Evolutionary conservation across 2,797 vertebrate species (phyloP).

Genomic region (Austrolebias charrua): DNA sequence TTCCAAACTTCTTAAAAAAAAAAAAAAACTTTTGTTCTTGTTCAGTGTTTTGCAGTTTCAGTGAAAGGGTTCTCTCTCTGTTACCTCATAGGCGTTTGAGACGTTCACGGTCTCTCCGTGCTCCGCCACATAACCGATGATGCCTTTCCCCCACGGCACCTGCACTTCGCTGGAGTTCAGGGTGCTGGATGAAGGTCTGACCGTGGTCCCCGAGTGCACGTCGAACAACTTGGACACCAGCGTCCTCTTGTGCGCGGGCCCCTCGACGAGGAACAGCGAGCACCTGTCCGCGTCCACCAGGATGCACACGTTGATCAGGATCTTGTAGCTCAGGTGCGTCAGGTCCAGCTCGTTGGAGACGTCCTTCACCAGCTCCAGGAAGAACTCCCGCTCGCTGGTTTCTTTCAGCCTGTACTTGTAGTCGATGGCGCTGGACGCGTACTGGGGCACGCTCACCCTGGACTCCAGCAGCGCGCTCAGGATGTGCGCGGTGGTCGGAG

Average conservation of each 20-base stretch:
- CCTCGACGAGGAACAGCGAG: constrained; percentile 84
- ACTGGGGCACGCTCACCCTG: constrained; percentile 81
- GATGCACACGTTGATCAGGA: constrained; percentile 84
- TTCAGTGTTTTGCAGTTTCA: too few relatives aligned
- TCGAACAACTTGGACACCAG: constrained; percentile 84
- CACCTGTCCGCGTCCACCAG: constrained; percentile 83
- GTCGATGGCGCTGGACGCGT: constrained; percentile 82
- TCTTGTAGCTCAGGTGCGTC: constrained; percentile 82
- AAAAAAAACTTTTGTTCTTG: too few relatives aligned
- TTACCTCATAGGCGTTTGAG: constrained; percentile 83
- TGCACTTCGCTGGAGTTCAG: constrained; percentile 80
- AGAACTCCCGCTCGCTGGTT: constrained; percentile 82
- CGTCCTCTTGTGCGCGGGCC: constrained; percentile 80
- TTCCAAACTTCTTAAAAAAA: too few relatives aligned
- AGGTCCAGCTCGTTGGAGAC: constrained; percentile 84
- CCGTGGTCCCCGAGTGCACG: constrained; percentile 81
- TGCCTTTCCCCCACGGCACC: constrained; percentile 85
- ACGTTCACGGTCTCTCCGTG: constrained; percentile 85
- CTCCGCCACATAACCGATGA: constrained; percentile 84
- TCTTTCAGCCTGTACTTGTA: constrained; percentile 83
- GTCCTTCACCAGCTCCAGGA: constrained; percentile 83
- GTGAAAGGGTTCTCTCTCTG: background rate
- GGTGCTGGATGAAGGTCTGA: constrained; percentile 78
- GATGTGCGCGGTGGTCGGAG: constrained; percentile 83
- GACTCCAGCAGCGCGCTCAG: constrained; percentile 84